These are phyloP conservation scores for Lasioglossum morio DNA, from an alignment of 2,888 invertebrate species.

Conservation along the genomic window DNA sequence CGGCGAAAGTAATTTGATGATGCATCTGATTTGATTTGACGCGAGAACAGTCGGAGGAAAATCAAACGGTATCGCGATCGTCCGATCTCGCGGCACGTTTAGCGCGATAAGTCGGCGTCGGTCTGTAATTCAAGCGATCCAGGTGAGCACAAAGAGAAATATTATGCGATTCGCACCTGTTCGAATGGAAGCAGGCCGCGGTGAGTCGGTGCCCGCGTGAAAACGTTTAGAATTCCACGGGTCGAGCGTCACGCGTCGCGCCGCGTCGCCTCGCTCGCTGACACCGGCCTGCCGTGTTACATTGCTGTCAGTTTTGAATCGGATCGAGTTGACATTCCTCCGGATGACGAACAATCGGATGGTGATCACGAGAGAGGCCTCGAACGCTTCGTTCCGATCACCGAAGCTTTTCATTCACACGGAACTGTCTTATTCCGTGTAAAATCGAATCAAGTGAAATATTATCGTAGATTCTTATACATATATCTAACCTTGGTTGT, in stretches of 20 bases:
- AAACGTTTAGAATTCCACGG: constrained; percentile 71
- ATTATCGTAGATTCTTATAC: too few species aligned
- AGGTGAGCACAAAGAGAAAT: constrained; percentile 31
- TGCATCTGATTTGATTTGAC: neutral
- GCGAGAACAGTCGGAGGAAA: neutral
- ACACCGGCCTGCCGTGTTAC: constrained; percentile 38
- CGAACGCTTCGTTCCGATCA: neutral
- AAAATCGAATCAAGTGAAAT: too few species aligned
- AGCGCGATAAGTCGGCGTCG: neutral
- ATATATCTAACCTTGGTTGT: neutral
- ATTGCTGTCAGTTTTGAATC: constrained; percentile 43
- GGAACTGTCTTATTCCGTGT: too few species aligned
- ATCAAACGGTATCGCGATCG: neutral
- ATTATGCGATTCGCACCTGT: constrained; percentile 57
- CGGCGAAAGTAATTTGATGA: too few species aligned
- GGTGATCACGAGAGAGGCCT: constrained; percentile 3
- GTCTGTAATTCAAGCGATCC: constrained; percentile 26
- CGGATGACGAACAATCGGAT: constrained; percentile 43
- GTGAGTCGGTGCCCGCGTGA: constrained; percentile 46
- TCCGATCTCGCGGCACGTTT: neutral
- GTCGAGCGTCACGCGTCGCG: constrained; percentile 54
- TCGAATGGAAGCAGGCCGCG: constrained; percentile 54
- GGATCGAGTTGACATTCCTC: constrained; percentile 66
- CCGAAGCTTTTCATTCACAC: neutral
- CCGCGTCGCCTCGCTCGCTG: constrained; percentile 42